Conservation (phyloP, 2,113 vertebrate genomes). For the Myotis yumanensis region DNA sequence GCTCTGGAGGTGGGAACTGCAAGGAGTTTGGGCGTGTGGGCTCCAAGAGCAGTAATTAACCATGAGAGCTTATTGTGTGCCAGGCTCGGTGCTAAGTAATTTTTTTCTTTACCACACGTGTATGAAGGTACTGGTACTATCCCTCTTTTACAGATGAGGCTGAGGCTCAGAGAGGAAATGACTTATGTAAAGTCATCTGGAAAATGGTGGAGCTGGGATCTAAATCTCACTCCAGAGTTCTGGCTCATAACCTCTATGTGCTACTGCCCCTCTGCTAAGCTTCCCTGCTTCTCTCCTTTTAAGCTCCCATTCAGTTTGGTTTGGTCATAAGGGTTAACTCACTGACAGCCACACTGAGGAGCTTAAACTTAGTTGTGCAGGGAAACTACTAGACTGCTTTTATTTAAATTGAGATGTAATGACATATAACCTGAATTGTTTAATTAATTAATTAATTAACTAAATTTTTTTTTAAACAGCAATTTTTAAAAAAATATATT, state of each 20-base stretch:
- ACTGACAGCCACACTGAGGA: background rate
- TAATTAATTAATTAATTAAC: no score
- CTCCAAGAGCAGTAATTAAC: background rate
- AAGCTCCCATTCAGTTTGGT: background rate
- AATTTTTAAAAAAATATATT: no score
- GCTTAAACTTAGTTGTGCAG: background rate
- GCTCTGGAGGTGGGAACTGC: background rate
- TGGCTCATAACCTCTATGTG: background rate
- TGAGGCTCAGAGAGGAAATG: background rate
- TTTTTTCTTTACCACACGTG: background rate
- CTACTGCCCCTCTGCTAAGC: background rate
- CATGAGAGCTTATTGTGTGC: background rate
- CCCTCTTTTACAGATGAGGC: background rate
- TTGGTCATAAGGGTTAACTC: background rate
- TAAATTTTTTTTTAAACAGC: no score
- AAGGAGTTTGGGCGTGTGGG: background rate
- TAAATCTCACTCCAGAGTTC: background rate
- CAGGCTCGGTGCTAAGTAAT: background rate
- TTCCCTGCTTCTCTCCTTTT: background rate
- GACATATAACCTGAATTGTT: background rate
- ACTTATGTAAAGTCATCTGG: background rate
- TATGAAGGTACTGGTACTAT: background rate
- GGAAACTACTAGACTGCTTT: background rate
- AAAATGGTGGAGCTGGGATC: background rate
- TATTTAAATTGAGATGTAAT: background rate